Conservation (phyloP, 2,888 invertebrate species). For the Drosophila atripex region DNA sequence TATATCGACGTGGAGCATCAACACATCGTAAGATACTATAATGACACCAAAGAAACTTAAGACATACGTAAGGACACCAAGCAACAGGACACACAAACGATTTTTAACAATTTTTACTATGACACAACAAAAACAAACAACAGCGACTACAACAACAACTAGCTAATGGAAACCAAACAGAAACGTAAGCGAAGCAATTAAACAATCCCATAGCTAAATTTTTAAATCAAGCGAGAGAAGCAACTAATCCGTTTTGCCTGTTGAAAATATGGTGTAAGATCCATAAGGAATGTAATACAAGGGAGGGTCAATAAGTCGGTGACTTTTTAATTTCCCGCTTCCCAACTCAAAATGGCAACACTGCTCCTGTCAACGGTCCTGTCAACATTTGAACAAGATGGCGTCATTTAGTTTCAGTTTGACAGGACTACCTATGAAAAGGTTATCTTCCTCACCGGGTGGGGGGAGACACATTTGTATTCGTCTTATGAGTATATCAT, state of each 20-base stretch:
- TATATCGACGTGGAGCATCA: constrained; percentile 48
- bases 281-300: constrained; percentile 15
- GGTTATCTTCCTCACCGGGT: no score
- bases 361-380: no score
- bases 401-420: no score
- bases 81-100: constrained; percentile 50
- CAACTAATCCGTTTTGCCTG: constrained; percentile 62
- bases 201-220: constrained; percentile 79
- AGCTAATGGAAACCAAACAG: constrained; percentile 58
- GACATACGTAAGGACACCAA: constrained; percentile 62
- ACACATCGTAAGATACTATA: constrained; percentile 39
- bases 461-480: constrained; percentile 48
- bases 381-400: neutral
- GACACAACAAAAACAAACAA: constrained; percentile 21
- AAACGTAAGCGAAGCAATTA: constrained; percentile 64
- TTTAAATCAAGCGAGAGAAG: constrained; percentile 53
- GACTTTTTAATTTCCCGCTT: no score
- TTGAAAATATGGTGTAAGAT: constrained; percentile 53
- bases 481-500: constrained; percentile 70
- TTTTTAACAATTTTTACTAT: constrained; percentile 71
- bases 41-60: constrained; percentile 60
- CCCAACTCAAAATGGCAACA: no score
- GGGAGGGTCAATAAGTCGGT: constrained; percentile 13
- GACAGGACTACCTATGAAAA: no score
- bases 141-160: constrained; percentile 30